Conservation (phyloP, 2,888 invertebrate genomes). For the Miltochrista miniata region DNA sequence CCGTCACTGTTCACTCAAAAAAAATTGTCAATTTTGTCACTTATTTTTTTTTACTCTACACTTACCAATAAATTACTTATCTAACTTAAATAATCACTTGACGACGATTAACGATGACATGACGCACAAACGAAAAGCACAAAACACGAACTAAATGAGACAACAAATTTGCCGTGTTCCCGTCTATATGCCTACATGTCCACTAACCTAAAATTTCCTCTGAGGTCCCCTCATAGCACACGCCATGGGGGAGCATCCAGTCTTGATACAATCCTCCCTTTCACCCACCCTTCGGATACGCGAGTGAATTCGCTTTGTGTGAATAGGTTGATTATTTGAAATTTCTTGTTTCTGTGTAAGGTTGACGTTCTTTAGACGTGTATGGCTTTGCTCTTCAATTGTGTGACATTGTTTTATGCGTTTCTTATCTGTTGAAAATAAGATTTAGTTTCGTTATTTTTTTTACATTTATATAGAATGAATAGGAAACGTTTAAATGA, state of each 20-base stretch:
- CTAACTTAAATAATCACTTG: constrained; percentile 58
- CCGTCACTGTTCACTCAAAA: constrained; percentile 37
- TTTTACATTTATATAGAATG: too few species aligned
- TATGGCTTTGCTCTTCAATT: constrained; percentile 28
- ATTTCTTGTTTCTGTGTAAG: constrained; percentile 62
- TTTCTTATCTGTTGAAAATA: constrained; percentile 12
- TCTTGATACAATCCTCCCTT: constrained; percentile 79
- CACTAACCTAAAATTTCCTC: constrained; percentile 83
- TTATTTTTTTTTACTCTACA: constrained; percentile 21
- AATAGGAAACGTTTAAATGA: not conserved
- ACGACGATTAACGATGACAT: constrained; percentile 79
- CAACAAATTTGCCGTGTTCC: constrained; percentile 83
- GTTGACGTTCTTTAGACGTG: constrained; percentile 43
- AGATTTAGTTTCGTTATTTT: not conserved
- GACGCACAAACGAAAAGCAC: constrained; percentile 82
- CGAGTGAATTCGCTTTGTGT: constrained; percentile 75
- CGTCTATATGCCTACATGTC: constrained; percentile 84
- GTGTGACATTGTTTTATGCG: constrained; percentile 34
- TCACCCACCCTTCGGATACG: constrained; percentile 78
- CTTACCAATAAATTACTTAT: constrained; percentile 43
- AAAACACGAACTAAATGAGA: constrained; percentile 83
- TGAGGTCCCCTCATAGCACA: constrained; percentile 72
- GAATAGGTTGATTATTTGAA: constrained; percentile 78
- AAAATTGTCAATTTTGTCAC: constrained; percentile 24
- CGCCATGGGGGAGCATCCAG: constrained; percentile 73